phyloP scores from a whole-genome alignment of 2,113 vertebrate species.

The Triplophysa rosa region DNA sequence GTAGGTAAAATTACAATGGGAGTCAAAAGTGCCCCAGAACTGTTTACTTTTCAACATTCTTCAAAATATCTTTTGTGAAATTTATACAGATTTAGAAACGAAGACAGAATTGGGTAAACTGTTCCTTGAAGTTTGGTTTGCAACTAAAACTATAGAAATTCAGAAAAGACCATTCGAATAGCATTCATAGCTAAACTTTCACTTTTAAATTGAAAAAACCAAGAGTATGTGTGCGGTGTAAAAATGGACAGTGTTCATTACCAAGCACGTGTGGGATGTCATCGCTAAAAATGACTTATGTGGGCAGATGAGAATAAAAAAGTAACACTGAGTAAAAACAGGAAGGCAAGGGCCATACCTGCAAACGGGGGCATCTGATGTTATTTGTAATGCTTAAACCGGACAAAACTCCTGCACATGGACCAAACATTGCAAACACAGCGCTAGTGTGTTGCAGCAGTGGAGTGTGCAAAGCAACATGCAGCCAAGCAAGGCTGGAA shows the following conservation, averaged over 20 bases:
- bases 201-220: background rate
- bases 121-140: background rate
- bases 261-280: background rate
- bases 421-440: background rate
- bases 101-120: no score
- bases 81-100: no score
- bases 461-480: conserved; percentile 6
- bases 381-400: conserved; percentile 26
- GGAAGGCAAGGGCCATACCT: conserved; percentile 8
- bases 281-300: background rate
- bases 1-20: no score
- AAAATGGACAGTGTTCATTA: background rate
- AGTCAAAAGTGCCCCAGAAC: no score
- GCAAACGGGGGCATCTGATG: conserved; percentile 18
- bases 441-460: conserved; percentile 31
- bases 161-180: no score
- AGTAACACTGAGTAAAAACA: conserved; percentile 19
- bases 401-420: conserved; percentile 19
- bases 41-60: no score
- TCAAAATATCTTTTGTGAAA: no score
- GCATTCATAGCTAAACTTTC: background rate
- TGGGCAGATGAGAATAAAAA: conserved; percentile 16
- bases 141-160: no score
- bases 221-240: background rate
- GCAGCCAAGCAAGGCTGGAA: conserved; percentile 30